These are phyloP conservation scores for Perca schrenkii DNA, from an alignment of 2,113 vertebrate species.

Conservation along the genomic window DNA sequence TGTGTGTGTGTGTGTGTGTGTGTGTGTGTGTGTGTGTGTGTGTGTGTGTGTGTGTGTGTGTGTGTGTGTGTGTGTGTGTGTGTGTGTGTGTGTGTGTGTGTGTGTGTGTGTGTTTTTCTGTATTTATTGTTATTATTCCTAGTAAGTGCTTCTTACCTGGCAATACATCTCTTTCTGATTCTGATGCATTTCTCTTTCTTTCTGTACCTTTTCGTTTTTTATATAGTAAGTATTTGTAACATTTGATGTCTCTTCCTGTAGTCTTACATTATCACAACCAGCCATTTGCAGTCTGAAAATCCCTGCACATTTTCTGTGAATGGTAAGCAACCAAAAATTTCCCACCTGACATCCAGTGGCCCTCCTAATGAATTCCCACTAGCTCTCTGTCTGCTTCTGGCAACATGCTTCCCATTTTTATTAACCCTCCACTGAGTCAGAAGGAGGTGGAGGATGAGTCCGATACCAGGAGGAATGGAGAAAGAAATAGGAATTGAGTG, in stretches of 20 bases:
- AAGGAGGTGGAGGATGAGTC: constrained; percentile 37
- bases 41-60: no score
- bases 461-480: constrained; percentile 28
- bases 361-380: constrained; percentile 75
- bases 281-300: constrained; percentile 36
- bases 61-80: no score
- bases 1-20: no score
- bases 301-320: constrained; percentile 38
- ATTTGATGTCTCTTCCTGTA: background rate
- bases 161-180: no score
- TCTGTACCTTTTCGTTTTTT: background rate
- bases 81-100: no score
- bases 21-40: no score
- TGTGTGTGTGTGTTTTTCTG: no score
- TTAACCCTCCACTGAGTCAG: constrained; percentile 59
- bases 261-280: constrained; percentile 4
- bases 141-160: no score
- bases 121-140: no score
- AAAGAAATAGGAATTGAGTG: constrained; percentile 13
- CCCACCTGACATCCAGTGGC: constrained; percentile 58
- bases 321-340: constrained; percentile 54
- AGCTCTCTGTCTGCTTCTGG: constrained; percentile 65
- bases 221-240: background rate
- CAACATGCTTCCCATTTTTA: constrained; percentile 71
- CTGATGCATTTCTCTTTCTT: background rate